These are phyloP conservation scores for Brachyptera putata DNA, from an alignment of 2,888 invertebrate species.

Conservation along the genomic window DNA sequence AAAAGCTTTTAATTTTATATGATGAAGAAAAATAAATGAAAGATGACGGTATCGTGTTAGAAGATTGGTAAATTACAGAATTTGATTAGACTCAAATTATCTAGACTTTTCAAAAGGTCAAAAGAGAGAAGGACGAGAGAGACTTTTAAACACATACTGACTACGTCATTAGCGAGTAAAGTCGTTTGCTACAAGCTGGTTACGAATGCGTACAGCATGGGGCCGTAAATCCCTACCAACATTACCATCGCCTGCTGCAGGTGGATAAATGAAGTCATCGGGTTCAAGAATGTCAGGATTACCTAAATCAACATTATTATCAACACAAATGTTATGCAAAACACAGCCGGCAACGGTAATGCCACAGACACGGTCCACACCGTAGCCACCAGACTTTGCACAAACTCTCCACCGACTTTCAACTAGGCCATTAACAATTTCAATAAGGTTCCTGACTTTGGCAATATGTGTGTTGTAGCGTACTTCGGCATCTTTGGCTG, in stretches of 20 bases:
- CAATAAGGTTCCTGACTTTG: neutral
- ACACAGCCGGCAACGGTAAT: conserved; percentile 1
- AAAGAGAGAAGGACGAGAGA: too few species aligned
- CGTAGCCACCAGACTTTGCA: conserved; percentile 1
- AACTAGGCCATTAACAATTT: neutral
- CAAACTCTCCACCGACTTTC: conserved; percentile 8
- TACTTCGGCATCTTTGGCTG: neutral
- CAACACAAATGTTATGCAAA: neutral
- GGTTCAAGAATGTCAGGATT: too few species aligned
- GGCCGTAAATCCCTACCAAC: neutral
- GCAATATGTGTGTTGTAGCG: neutral
- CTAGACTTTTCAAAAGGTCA: too few species aligned
- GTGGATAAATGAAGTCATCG: too few species aligned
- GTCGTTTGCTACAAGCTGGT: neutral
- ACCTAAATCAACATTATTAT: neutral
- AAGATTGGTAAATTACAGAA: too few species aligned
- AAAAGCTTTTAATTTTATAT: too few species aligned
- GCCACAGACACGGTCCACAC: neutral
- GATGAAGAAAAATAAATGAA: too few species aligned
- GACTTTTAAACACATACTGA: too few species aligned
- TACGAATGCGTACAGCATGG: neutral
- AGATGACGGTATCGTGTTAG: too few species aligned
- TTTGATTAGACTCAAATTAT: too few species aligned
- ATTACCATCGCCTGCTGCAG: neutral
- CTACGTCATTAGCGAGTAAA: too few species aligned